Percentiles rank a stretch among this genome's conserved stretches.
phyloP scores from a whole-genome alignment of 2,888 invertebrate species.

The Orthonychiurus folsomi region DNA sequence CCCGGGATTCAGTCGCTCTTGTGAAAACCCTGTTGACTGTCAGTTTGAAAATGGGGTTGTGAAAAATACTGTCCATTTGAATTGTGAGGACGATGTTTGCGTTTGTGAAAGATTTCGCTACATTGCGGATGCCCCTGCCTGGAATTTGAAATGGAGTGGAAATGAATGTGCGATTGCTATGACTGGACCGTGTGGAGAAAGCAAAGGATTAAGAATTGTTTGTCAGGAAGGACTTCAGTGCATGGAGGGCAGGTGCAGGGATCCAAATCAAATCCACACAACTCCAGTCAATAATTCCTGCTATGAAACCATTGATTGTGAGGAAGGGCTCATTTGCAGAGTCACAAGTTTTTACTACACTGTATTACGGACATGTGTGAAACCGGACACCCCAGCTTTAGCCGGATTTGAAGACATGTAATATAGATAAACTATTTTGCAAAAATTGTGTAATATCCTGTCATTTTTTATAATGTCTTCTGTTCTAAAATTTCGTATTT shows the following conservation, averaged over 20 bases:
- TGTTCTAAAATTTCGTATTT: too few species aligned
- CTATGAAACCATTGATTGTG: constrained; percentile 24
- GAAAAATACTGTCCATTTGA: neutral
- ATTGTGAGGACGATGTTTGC: neutral
- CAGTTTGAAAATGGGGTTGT: neutral
- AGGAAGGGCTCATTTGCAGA: constrained; percentile 19
- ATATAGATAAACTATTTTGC: too few species aligned
- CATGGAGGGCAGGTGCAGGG: constrained; percentile 24
- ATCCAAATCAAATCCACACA: constrained; percentile 18
- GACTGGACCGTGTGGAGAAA: constrained; percentile 25
- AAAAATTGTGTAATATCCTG: too few species aligned
- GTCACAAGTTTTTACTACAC: constrained; percentile 2
- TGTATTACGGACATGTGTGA: neutral
- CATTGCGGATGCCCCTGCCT: constrained; percentile 5
- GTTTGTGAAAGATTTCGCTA: neutral
- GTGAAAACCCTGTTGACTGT: neutral
- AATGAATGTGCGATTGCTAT: constrained; percentile 16
- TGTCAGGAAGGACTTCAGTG: constrained; percentile 18
- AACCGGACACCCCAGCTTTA: neutral
- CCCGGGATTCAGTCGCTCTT: constrained; percentile 3
- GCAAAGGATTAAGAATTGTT: constrained; percentile 16
- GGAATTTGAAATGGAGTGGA: constrained; percentile 4
- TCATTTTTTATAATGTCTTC: too few species aligned
- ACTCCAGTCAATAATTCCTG: constrained; percentile 19
- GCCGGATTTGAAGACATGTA: constrained; percentile 1